These are phyloP conservation scores for Sclerodermus sp. DNA, from an alignment of 2,888 invertebrate genomes.

Conservation along the genomic window DNA sequence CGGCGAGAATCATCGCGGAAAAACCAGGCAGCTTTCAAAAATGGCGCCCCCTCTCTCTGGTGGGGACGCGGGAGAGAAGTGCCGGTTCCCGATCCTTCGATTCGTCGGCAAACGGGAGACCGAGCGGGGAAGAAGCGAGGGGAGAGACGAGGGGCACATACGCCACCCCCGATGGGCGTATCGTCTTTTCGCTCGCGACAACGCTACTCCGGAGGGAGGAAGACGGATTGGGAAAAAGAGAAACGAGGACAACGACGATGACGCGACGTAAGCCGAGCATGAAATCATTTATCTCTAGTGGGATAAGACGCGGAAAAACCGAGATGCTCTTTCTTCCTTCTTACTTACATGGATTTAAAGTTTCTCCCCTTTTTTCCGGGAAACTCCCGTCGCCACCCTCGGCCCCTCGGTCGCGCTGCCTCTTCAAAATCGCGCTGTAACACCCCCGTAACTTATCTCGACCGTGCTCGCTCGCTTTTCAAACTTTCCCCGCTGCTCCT, in stretches of 20 bases:
- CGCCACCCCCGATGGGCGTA: too few relatives aligned
- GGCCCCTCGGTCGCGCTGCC: slow-evolving; percentile 3
- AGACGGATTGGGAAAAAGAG: slow-evolving; percentile 20
- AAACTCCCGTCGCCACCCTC: background rate
- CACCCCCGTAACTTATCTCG: slow-evolving; percentile 22
- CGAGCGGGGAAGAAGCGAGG: background rate
- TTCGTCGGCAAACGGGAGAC: too few relatives aligned
- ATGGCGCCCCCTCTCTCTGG: too few relatives aligned
- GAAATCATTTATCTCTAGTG: slow-evolving; percentile 56
- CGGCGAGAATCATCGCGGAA: too few relatives aligned
- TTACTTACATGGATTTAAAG: slow-evolving; percentile 42
- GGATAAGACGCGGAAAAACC: slow-evolving; percentile 46
- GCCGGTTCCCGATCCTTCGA: too few relatives aligned
- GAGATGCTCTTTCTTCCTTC: slow-evolving; percentile 37
- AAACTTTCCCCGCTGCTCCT: slow-evolving; percentile 17
- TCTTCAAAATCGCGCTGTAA: slow-evolving; percentile 10
- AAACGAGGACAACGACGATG: slow-evolving; percentile 42
- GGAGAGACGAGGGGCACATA: slow-evolving; percentile 7
- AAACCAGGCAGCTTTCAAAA: too few relatives aligned
- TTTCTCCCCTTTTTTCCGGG: slow-evolving; percentile 16
- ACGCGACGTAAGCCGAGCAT: slow-evolving; percentile 48
- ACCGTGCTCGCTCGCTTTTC: slow-evolving; percentile 5
- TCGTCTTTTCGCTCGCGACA: too few relatives aligned
- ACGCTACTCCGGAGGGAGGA: background rate
- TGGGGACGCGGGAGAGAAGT: too few relatives aligned